A percentile compares a stretch with the other conserved stretches of the same genome.
Evolutionary conservation across 2,113 vertebrate genomes (phyloP).

Genomic region (Ranitomeya imitator): DNA sequence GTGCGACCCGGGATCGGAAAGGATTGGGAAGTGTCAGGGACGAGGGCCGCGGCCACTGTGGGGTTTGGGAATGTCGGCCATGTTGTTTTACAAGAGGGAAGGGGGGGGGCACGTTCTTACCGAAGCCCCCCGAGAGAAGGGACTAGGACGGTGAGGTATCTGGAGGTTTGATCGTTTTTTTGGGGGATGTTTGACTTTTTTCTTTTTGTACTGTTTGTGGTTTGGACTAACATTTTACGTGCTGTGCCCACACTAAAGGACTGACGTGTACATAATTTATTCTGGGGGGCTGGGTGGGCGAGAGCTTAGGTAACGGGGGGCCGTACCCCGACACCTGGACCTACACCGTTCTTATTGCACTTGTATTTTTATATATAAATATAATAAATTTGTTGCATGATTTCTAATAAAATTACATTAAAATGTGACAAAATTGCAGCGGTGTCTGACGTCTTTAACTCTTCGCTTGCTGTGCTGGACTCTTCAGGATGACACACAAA

Average conservation of each 20-base stretch:
- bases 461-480: slow-evolving; percentile 56
- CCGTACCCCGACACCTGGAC: slow-evolving; percentile 66
- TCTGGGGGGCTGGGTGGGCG: slow-evolving; percentile 47
- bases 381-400: slow-evolving; percentile 77
- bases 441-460: slow-evolving; percentile 65
- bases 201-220: slow-evolving; percentile 1
- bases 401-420: slow-evolving; percentile 84
- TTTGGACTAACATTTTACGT: slow-evolving; percentile 60
- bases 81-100: background rate
- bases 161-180: slow-evolving; percentile 53
- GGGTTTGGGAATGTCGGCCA: slow-evolving; percentile 22
- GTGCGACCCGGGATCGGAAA: background rate
- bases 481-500: slow-evolving; percentile 65
- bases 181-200: background rate
- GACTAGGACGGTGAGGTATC: slow-evolving; percentile 51
- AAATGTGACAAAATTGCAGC: slow-evolving; percentile 70
- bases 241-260: slow-evolving; percentile 65
- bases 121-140: background rate
- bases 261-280: slow-evolving; percentile 61
- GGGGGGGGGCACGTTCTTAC: background rate
- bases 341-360: slow-evolving; percentile 75
- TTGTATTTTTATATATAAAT: slow-evolving; percentile 77
- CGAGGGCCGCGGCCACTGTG: too few relatives aligned
- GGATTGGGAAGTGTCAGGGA: background rate
- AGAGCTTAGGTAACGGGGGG: slow-evolving; percentile 32